phyloP scores from a whole-genome alignment of 92 coral and sea anemone genomes.

The Isaurus tuberculatus region DNA sequence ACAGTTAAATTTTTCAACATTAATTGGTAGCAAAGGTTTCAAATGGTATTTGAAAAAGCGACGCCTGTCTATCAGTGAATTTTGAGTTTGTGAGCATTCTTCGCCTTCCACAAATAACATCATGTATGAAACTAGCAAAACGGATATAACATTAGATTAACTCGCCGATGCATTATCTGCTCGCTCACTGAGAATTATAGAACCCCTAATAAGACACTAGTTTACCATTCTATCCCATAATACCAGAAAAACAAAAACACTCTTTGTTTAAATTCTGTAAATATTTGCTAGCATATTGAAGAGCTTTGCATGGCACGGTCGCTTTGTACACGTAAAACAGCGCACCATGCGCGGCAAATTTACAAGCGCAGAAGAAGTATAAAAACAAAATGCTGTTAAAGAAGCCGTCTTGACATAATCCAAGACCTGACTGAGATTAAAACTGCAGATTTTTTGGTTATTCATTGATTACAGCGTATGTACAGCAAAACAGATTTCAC shows the following conservation, averaged over 20 bases:
- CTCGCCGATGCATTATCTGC: slow-evolving; percentile 37
- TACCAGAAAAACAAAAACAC: background rate
- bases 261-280: slow-evolving; percentile 55
- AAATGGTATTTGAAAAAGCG: slow-evolving; percentile 22
- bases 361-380: background rate
- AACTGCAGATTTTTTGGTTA: background rate
- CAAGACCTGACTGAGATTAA: slow-evolving; percentile 7
- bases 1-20: background rate
- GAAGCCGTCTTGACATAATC: background rate
- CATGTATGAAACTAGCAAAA: slow-evolving; percentile 16
- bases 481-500: slow-evolving; percentile 37
- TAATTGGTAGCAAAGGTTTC: slow-evolving; percentile 1
- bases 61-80: slow-evolving; percentile 29
- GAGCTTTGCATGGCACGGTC: slow-evolving; percentile 46
- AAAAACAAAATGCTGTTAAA: background rate
- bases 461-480: slow-evolving; percentile 22
- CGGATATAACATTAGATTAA: background rate
- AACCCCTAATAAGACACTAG: background rate
- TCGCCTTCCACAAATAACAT: slow-evolving; percentile 44
- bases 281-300: slow-evolving; percentile 53
- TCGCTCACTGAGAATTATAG: background rate
- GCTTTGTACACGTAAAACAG: background rate
- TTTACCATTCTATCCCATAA: background rate
- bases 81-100: slow-evolving; percentile 26
- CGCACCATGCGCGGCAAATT: background rate